Conservation (phyloP, 2,888 invertebrate species). For the Ceratothoa steindachneri region DNA sequence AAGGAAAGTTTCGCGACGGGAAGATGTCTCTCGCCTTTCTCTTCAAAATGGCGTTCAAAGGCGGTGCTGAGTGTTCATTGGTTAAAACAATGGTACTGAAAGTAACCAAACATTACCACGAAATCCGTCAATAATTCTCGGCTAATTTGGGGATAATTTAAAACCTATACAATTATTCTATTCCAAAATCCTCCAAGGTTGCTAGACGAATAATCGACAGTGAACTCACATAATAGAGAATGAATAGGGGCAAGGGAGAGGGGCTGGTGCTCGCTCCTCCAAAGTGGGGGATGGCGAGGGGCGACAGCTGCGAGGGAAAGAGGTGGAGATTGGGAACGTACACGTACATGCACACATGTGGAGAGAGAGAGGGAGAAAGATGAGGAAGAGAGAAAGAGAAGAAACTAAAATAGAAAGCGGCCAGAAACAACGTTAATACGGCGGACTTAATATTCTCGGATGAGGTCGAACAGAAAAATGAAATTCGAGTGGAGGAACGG, state of each 20-base stretch:
- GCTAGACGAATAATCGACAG: not conserved
- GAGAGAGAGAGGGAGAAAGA: not conserved
- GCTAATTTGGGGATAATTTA: not conserved
- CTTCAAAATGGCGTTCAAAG: not conserved
- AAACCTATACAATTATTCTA: not conserved
- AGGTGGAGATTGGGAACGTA: not conserved
- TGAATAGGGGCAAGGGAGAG: not conserved
- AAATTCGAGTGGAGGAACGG: too few relatives aligned
- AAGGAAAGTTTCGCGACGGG: not conserved
- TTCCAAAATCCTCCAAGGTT: not conserved
- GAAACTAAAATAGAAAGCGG: not conserved
- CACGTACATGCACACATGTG: not conserved
- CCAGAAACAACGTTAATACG: too few relatives aligned
- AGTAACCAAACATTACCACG: not conserved
- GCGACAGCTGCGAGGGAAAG: too few relatives aligned
- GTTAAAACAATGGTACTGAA: not conserved
- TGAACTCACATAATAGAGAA: not conserved
- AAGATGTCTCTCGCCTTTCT: not conserved
- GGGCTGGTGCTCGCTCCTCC: not conserved
- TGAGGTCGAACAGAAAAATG: too few relatives aligned
- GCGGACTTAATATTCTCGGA: too few relatives aligned
- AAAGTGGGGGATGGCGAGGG: not conserved
- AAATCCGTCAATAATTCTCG: not conserved
- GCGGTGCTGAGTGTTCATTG: not conserved
- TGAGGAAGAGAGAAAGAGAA: not conserved